phyloP scores from a whole-genome alignment of 2,888 invertebrate genomes.

The Rhorus exstirpatorius region DNA sequence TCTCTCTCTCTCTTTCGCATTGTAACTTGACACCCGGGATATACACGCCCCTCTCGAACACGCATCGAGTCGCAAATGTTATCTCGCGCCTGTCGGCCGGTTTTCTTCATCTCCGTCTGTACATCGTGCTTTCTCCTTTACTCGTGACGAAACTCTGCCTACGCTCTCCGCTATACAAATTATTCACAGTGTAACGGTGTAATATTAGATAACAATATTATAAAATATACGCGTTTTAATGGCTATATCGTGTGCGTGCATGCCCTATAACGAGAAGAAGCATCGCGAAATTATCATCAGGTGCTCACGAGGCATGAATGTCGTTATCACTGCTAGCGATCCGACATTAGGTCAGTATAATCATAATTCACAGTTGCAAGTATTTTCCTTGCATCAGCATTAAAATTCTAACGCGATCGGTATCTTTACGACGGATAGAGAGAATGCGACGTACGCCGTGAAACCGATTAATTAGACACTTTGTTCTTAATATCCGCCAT shows the following conservation, averaged over 20 bases:
- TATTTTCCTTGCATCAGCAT: constrained; percentile 34
- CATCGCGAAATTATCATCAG: constrained; percentile 65
- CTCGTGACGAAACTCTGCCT: constrained; percentile 28
- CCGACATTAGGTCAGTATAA: constrained; percentile 50
- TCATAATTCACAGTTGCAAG: constrained; percentile 29
- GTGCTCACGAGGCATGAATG: neutral
- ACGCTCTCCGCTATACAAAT: constrained; percentile 68
- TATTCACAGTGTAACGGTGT: constrained; percentile 76
- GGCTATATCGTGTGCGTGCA: constrained; percentile 8
- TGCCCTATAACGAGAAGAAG: constrained; percentile 41
- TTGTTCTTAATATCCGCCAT: constrained; percentile 51
- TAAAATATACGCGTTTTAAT: constrained; percentile 51
- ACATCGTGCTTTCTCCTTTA: constrained; percentile 6
- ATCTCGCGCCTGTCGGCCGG: constrained; percentile 64
- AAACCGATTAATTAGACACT: constrained; percentile 71
- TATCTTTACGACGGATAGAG: constrained; percentile 57
- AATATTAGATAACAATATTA: constrained; percentile 75
- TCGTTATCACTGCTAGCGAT: constrained; percentile 55
- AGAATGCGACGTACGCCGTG: constrained; percentile 40
- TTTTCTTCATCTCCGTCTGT: constrained; percentile 40
- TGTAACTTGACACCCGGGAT: constrained; percentile 83
- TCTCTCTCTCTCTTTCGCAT: constrained; percentile 23
- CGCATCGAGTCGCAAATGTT: constrained; percentile 70
- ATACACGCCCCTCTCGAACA: constrained; percentile 82
- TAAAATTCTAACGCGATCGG: constrained; percentile 64